phyloP scores from a whole-genome alignment of 2,888 invertebrate species.

The Tetanocera ferruginea region DNA sequence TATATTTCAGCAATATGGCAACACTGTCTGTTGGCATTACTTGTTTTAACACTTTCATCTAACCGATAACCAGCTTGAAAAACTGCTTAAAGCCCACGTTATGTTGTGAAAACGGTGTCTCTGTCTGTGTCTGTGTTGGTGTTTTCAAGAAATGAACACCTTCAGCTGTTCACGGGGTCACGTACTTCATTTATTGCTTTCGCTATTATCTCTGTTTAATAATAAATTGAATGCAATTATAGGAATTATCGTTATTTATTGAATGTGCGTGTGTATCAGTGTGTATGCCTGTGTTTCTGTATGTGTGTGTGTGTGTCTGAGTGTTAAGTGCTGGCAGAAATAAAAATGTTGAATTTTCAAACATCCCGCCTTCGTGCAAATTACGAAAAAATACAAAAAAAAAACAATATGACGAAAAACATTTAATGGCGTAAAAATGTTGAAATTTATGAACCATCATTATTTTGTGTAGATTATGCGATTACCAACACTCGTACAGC shows the following conservation, averaged over 20 bases:
- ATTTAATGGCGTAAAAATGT: background rate
- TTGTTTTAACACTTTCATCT: too few relatives aligned
- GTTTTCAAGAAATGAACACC: background rate
- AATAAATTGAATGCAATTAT: slow-evolving; percentile 70
- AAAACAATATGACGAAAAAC: background rate
- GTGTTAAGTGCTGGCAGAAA: too few relatives aligned
- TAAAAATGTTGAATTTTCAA: slow-evolving; percentile 4
- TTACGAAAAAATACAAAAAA: background rate
- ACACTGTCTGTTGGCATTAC: too few relatives aligned
- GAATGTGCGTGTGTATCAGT: slow-evolving; percentile 47
- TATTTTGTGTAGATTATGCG: slow-evolving; percentile 9
- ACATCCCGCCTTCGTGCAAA: slow-evolving; percentile 6
- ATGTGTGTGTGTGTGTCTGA: too few relatives aligned
- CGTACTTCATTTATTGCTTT: slow-evolving; percentile 47
- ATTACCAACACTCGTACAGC: background rate
- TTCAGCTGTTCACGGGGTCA: slow-evolving; percentile 21
- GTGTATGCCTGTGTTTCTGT: background rate
- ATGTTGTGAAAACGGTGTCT: background rate
- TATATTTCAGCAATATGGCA: too few relatives aligned
- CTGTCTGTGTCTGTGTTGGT: background rate
- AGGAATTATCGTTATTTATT: slow-evolving; percentile 70
- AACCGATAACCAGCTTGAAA: too few relatives aligned
- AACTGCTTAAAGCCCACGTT: too few relatives aligned
- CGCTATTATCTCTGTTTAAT: slow-evolving; percentile 69
- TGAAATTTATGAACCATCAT: slow-evolving; percentile 5